phyloP scores from a whole-genome alignment of 1,140 invertebrate genomes.

The Drosophila quadrilineata region DNA sequence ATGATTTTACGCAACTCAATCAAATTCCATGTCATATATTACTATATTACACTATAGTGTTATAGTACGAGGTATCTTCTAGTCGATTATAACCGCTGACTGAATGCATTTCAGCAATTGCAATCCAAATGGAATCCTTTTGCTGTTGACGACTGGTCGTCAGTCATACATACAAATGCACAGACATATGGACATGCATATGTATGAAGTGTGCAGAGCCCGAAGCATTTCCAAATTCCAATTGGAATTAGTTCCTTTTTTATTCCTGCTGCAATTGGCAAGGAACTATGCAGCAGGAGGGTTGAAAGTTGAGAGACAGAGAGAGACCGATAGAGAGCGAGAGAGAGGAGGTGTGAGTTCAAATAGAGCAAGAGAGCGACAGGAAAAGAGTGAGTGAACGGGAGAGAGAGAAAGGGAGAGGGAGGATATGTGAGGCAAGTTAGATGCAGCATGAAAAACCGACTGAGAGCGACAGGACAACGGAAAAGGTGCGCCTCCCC shows the following conservation, averaged over 20 bases:
- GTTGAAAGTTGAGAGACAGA: constrained; percentile 40
- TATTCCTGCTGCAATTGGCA: constrained; percentile 46
- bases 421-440: background rate
- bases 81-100: background rate
- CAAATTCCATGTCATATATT: too few species aligned
- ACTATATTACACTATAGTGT: too few species aligned
- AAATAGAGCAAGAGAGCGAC: too few species aligned
- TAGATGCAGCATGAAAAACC: too few species aligned
- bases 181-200: too few species aligned
- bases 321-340: background rate
- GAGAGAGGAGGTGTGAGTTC: constrained; percentile 3
- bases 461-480: too few species aligned
- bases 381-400: background rate
- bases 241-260: constrained; percentile 8
- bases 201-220: too few species aligned
- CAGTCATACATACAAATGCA: too few species aligned
- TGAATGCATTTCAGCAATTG: constrained; percentile 11
- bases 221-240: background rate
- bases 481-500: too few species aligned
- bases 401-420: background rate
- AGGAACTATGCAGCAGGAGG: constrained; percentile 23
- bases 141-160: background rate
- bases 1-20: too few species aligned
- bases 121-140: constrained; percentile 23
- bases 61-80: background rate